Base-by-base conservation (phyloP, 1,140 invertebrate genomes). In the Plutomurus gul region DNA sequence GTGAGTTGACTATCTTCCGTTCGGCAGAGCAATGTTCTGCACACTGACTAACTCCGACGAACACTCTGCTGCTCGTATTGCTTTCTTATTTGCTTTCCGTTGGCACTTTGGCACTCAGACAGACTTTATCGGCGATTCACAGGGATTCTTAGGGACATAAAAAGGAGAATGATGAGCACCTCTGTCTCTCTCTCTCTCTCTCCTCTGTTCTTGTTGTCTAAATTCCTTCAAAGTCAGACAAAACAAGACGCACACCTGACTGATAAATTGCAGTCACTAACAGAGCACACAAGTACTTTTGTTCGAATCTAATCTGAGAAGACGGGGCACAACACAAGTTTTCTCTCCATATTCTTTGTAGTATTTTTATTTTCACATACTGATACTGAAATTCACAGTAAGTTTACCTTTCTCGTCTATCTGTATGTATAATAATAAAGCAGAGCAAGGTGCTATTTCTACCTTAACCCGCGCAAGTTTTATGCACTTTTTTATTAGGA, bases 141-240 rank as follows among this genome's bases (percentile, higher is more conserved):
- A 65, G 56, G 56, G 56, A 65, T 16, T 65, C 11, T 65, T 65
- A 65, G 30, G 30, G 56, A 65, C 36, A 65, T 65, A 33, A 65
- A 65, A 65, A 65, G 16, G 56, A 65, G 56, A 65, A 65, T 65
- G 56, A 36, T 65, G 56, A 65, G 56, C 56, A 65, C 56, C 56
- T 65, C 56, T 43, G 10, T 65, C 56, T 30, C 56, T 30, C 56
- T 65, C 56, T 30, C 22, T 30, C n/a, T 43, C 39, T 43, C 39
- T 43, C 39, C n/a, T n/a, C n/a, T 43, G n/a, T 10, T 13, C 39
- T 43, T 43, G 39, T 43, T 13, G 39, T 13, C 39, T 10, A 10
- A 13, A 8, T 7, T 43, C 2, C 7, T 13, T 13, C 11, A 10
- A 1, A 43, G 2, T 43, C 10, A 10, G 2, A 10, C n/a, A 43